Percentiles rank a stretch among this genome's conserved stretches.
phyloP scores from a whole-genome alignment of 2,113 vertebrate genomes.

The Dasypus novemcinctus region DNA sequence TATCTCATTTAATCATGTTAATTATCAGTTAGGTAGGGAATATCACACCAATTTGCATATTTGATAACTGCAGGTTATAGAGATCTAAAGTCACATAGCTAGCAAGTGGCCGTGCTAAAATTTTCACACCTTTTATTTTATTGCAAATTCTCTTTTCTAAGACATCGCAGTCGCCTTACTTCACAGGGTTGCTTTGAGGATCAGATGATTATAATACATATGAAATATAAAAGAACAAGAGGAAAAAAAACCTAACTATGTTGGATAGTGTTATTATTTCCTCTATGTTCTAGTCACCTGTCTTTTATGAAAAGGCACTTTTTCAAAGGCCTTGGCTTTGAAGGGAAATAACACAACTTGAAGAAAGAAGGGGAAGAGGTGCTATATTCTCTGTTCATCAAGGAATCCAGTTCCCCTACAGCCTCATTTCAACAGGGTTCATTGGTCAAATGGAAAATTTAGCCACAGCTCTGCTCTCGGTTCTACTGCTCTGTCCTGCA shows the following conservation, averaged over 20 bases:
- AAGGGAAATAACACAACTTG: neutral
- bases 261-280: slow-evolving; percentile 29
- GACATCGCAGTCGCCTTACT: neutral
- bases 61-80: neutral
- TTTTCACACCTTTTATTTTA: slow-evolving; percentile 24
- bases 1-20: neutral
- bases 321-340: slow-evolving; percentile 33
- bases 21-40: neutral
- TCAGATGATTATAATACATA: slow-evolving; percentile 53
- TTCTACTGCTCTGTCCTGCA: neutral
- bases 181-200: slow-evolving; percentile 26
- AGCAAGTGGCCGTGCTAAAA: no score
- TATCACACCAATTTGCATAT: neutral
- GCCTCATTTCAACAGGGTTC: neutral
- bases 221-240: slow-evolving; percentile 9
- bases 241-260: neutral
- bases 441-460: neutral
- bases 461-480: neutral
- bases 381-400: neutral
- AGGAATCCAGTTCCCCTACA: neutral
- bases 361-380: neutral
- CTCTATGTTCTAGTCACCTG: neutral
- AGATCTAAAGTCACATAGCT: neutral
- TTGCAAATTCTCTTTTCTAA: neutral
- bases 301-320: neutral